phyloP scores from a whole-genome alignment of 2,888 invertebrate species.

The Callosobruchus maculatus region DNA sequence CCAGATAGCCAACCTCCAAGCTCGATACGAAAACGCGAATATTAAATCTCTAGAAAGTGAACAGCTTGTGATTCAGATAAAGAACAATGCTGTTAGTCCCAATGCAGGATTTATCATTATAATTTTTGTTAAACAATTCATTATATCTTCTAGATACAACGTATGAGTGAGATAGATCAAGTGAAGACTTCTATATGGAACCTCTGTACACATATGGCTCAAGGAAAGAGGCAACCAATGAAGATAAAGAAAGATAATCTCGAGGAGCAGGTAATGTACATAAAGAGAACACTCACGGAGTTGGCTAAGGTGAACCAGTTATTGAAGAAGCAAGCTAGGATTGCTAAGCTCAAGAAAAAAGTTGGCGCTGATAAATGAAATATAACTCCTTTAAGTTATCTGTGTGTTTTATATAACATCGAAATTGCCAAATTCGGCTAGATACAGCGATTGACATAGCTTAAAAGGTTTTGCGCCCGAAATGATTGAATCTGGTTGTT shows the following conservation, averaged over 20 bases:
- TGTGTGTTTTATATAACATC: no score
- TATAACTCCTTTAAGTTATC: background rate
- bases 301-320: conserved; percentile 26
- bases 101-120: conserved; percentile 16
- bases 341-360: background rate
- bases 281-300: conserved; percentile 60
- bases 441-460: no score
- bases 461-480: no score
- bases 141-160: conserved; percentile 16
- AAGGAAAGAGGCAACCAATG: conserved; percentile 49
- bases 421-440: no score
- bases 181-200: conserved; percentile 60
- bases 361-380: background rate
- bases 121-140: background rate
- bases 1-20: conserved; percentile 58
- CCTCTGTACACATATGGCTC: conserved; percentile 61
- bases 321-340: conserved; percentile 13
- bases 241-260: conserved; percentile 52
- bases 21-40: conserved; percentile 58
- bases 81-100: conserved; percentile 52
- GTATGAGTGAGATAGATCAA: conserved; percentile 45
- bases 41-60: conserved; percentile 62
- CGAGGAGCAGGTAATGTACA: conserved; percentile 60
- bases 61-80: conserved; percentile 56
- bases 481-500: no score